These are phyloP conservation scores for Acrobasis suavella DNA, from an alignment of 2,888 invertebrate genomes.

Conservation along the genomic window DNA sequence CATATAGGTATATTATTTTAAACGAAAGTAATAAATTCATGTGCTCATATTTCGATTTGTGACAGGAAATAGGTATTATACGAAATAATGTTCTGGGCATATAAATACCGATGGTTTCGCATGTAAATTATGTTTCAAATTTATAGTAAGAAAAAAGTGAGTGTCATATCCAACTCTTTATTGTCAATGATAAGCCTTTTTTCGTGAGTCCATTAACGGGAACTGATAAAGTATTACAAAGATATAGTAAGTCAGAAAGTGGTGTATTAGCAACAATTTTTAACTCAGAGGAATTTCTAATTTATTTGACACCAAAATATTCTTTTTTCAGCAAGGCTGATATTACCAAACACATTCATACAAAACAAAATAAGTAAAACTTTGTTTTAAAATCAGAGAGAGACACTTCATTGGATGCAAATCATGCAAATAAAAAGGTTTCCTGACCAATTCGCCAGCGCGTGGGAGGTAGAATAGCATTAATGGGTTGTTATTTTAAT, in stretches of 20 bases:
- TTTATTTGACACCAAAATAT: too few relatives aligned
- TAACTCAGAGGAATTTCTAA: too few relatives aligned
- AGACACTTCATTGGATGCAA: too few relatives aligned
- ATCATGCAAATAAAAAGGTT: not conserved
- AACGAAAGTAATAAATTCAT: constrained; percentile 16
- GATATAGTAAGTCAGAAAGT: too few relatives aligned
- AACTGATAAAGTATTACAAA: too few relatives aligned
- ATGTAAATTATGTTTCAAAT: not conserved
- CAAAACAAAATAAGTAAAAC: too few relatives aligned
- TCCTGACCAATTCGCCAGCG: not conserved
- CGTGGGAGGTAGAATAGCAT: not conserved
- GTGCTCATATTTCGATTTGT: constrained; percentile 29
- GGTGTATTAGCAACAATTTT: too few relatives aligned
- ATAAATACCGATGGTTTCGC: not conserved
- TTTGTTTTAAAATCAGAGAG: too few relatives aligned
- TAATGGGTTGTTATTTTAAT: constrained; percentile 1
- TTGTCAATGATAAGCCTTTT: not conserved
- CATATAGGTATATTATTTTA: constrained; percentile 21
- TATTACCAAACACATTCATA: too few relatives aligned
- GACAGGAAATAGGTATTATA: constrained; percentile 31
- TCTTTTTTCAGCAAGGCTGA: too few relatives aligned
- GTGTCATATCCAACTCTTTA: not conserved
- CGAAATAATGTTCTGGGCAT: not conserved
- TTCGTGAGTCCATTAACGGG: not conserved
- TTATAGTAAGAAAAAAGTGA: not conserved